Conservation (phyloP, 2,113 vertebrate genomes). For the Psittacara wagleri region DNA sequence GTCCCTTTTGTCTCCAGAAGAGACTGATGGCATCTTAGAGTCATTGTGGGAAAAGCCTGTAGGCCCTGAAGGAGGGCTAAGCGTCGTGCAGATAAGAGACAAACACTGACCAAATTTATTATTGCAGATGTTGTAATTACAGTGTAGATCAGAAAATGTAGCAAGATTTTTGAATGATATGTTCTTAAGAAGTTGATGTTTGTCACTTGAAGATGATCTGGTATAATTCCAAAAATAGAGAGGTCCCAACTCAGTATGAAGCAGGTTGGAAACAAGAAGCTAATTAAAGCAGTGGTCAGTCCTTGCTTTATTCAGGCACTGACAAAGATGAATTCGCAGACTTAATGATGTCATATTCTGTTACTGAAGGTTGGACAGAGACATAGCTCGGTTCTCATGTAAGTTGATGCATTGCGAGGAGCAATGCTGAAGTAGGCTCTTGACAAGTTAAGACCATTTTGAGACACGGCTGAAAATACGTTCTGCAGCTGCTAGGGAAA, state of each 20-base stretch:
- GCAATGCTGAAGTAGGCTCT: background rate
- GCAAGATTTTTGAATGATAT: background rate
- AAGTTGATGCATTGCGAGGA: background rate
- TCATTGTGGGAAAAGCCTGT: background rate
- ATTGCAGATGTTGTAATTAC: background rate
- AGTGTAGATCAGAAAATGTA: background rate
- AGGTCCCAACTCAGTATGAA: background rate
- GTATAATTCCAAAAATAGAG: background rate
- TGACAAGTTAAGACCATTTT: background rate
- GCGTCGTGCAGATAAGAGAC: background rate
- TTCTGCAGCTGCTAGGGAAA: slow-evolving; percentile 12
- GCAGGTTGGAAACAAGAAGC: background rate
- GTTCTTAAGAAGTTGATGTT: background rate
- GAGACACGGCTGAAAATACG: background rate
- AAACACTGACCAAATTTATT: background rate
- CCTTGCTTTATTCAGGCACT: background rate
- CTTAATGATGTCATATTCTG: background rate
- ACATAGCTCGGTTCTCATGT: background rate
- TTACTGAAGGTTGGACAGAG: background rate
- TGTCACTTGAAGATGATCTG: background rate
- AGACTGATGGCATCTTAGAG: background rate
- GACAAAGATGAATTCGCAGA: background rate
- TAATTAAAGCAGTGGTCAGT: background rate
- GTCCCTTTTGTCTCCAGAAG: background rate
- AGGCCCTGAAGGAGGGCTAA: background rate